Percentiles rank a stretch among this genome's conserved stretches.
phyloP scores from a whole-genome alignment of 2,888 invertebrate genomes.

The Itoplectis maculator region DNA sequence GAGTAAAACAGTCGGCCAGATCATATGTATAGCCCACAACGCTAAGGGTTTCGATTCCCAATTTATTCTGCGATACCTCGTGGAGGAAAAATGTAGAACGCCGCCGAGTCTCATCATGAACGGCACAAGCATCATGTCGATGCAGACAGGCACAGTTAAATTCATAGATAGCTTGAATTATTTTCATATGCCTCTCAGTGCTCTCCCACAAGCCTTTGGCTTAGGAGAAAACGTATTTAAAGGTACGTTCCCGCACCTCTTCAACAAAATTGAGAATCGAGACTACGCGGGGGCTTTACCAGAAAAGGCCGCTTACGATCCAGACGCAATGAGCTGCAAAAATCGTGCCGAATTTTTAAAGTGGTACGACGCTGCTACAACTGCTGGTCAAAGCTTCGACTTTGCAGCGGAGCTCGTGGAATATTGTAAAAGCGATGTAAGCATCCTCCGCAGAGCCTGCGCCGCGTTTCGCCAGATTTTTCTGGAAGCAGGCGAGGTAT shows the following conservation, averaged over 20 bases:
- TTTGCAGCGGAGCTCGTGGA: constrained; percentile 48
- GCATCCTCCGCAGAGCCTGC: constrained; percentile 74
- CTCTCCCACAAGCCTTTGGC: background rate
- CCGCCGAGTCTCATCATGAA: background rate
- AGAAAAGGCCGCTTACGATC: too few species aligned
- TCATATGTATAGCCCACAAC: constrained; percentile 59
- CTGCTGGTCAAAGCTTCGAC: constrained; percentile 67
- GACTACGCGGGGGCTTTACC: too few species aligned
- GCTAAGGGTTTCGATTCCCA: constrained; percentile 47
- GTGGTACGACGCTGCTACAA: constrained; percentile 14
- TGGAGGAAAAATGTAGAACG: constrained; percentile 4
- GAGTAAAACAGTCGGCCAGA: background rate
- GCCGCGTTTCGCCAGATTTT: constrained; percentile 69
- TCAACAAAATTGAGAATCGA: too few species aligned
- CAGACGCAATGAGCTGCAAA: too few species aligned
- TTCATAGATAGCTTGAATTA: background rate
- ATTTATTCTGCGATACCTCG: constrained; percentile 33
- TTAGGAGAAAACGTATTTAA: background rate
- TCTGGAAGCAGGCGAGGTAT: constrained; percentile 66
- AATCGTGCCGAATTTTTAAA: constrained; percentile 64
- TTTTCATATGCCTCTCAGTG: background rate
- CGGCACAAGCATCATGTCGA: background rate
- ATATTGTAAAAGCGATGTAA: constrained; percentile 70
- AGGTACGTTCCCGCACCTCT: too few species aligned
- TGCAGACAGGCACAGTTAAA: background rate